phyloP scores from a whole-genome alignment of 2,797 vertebrate species.

The Myotis pilosus region DNA sequence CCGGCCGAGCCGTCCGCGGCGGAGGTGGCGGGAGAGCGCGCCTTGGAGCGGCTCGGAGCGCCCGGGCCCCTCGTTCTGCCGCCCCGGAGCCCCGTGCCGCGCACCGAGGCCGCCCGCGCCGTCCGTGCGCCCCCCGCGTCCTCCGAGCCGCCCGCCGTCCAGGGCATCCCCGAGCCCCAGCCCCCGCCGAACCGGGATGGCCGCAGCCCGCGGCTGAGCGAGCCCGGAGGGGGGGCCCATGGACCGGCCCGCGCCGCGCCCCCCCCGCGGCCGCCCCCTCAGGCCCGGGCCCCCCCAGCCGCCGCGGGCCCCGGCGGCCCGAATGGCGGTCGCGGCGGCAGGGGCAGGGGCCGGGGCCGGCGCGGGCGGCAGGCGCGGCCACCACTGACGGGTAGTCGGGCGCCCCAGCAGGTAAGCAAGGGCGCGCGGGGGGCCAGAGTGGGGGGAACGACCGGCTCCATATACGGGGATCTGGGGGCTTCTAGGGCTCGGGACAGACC shows the following conservation, averaged over 20 bases:
- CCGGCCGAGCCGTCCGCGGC: slow-evolving; percentile 66
- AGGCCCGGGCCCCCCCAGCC: slow-evolving; percentile 61
- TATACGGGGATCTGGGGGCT: not conserved
- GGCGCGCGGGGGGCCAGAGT: not conserved
- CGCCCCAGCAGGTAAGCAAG: slow-evolving; percentile 69
- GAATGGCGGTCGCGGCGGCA: slow-evolving; percentile 71
- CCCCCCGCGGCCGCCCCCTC: slow-evolving; percentile 72
- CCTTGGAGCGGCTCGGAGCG: slow-evolving; percentile 59
- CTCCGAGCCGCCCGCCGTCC: slow-evolving; percentile 37
- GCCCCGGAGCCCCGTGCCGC: not conserved
- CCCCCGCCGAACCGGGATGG: slow-evolving; percentile 55
- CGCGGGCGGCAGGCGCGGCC: slow-evolving; percentile 58
- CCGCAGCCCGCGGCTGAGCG: slow-evolving; percentile 64
- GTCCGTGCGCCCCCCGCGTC: slow-evolving; percentile 55
- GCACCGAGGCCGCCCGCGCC: slow-evolving; percentile 21
- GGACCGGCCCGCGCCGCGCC: slow-evolving; percentile 65
- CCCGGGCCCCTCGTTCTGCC: slow-evolving; percentile 33
- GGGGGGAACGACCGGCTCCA: not conserved
- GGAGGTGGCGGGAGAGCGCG: slow-evolving; percentile 62
- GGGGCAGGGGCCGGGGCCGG: slow-evolving; percentile 67
- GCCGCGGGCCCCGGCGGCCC: slow-evolving; percentile 60
- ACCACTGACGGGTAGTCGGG: slow-evolving; percentile 65
- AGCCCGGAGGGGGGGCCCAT: slow-evolving; percentile 56
- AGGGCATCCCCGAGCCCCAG: slow-evolving; percentile 26
- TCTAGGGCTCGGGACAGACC: not conserved